Conservation (phyloP, 2,113 vertebrate genomes). For the Harpagus bidentatus region DNA sequence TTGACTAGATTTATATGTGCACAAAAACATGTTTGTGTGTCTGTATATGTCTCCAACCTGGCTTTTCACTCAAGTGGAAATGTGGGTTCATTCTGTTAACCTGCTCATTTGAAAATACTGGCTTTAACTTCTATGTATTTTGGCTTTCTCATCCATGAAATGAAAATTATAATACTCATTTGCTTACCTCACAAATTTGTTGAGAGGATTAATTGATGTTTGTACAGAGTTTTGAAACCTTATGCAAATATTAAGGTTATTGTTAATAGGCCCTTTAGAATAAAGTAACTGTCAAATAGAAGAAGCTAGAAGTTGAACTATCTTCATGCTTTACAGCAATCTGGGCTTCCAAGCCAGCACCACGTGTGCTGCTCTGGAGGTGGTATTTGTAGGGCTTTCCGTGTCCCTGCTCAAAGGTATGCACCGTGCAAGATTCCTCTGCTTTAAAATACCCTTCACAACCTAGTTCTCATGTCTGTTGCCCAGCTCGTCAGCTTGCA, state of each 20-base stretch:
- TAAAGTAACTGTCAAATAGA: not conserved
- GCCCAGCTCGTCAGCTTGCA: not conserved
- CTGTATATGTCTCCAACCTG: not conserved
- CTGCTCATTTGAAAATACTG: not conserved
- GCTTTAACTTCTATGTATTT: not conserved
- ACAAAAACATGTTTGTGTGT: not conserved
- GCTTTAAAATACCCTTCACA: not conserved
- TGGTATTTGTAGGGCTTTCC: not conserved
- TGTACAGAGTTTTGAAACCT: not conserved
- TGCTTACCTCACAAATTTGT: not conserved
- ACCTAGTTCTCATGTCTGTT: not conserved
- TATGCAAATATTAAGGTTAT: constrained; percentile 12
- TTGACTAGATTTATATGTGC: not conserved
- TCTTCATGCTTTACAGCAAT: not conserved
- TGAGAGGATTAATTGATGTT: constrained; percentile 16
- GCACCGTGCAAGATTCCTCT: not conserved
- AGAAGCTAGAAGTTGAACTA: not conserved
- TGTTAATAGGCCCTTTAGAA: not conserved
- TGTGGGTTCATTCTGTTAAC: not conserved
- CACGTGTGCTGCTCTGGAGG: not conserved
- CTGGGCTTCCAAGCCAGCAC: not conserved
- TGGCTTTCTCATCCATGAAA: not conserved
- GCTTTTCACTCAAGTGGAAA: not conserved
- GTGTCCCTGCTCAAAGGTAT: not conserved
- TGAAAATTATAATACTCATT: not conserved